Conservation (phyloP, 2,113 vertebrate genomes). For the Siniperca knerii region DNA sequence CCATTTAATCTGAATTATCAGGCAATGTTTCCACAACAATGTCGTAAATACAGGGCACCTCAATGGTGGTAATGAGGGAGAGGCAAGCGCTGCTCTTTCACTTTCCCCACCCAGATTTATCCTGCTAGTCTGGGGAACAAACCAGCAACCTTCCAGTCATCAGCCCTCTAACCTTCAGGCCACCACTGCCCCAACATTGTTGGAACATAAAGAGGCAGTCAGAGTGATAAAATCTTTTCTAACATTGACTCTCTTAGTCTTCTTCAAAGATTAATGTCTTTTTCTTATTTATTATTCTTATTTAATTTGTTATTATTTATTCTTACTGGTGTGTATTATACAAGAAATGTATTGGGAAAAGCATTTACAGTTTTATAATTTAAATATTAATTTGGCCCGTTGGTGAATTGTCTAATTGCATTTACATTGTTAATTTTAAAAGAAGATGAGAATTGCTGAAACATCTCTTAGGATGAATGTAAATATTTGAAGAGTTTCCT, state of each 20-base stretch:
- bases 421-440: slow-evolving; percentile 28
- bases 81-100: background rate
- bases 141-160: background rate
- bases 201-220: slow-evolving; percentile 6
- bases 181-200: background rate
- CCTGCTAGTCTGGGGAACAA: background rate
- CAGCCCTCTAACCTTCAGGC: background rate
- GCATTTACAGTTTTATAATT: background rate
- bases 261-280: background rate
- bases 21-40: background rate
- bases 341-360: slow-evolving; percentile 20
- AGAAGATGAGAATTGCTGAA: slow-evolving; percentile 11
- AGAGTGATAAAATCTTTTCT: slow-evolving; percentile 6
- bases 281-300: background rate
- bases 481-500: slow-evolving; percentile 37
- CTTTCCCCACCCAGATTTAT: background rate
- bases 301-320: too few relatives aligned
- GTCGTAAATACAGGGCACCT: slow-evolving; percentile 7
- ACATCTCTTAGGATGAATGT: background rate
- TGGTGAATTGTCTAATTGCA: slow-evolving; percentile 17
- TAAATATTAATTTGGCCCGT: background rate
- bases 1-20: background rate
- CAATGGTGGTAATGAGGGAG: background rate
- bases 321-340: slow-evolving; percentile 11
- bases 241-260: background rate